phyloP scores from a whole-genome alignment of 2,113 vertebrate species.

The Microcebus griseorufus region DNA sequence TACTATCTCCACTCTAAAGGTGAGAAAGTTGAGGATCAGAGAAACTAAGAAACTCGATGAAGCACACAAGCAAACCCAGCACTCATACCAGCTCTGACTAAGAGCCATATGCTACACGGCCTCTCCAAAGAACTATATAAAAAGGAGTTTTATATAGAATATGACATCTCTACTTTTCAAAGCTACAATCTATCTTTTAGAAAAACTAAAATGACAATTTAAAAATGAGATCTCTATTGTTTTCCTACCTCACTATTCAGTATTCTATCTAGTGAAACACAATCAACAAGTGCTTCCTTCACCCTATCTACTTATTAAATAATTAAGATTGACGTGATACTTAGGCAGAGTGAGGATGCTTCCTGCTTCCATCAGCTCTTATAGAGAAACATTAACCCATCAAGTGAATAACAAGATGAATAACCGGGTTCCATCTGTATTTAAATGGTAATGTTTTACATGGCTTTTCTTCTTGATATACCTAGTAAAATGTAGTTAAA shows the following conservation, averaged over 20 bases:
- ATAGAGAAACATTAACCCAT: background rate
- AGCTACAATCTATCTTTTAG: background rate
- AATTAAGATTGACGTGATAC: conserved; percentile 1
- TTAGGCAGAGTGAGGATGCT: background rate
- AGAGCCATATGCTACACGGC: conserved; percentile 36
- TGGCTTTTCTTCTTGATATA: background rate
- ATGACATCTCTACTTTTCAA: background rate
- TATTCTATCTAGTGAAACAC: background rate
- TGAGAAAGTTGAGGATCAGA: background rate
- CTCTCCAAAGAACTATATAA: conserved; percentile 36
- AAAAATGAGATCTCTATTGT: background rate
- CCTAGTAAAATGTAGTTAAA: background rate
- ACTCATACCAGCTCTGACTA: conserved; percentile 34
- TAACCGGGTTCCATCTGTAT: background rate
- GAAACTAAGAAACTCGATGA: background rate
- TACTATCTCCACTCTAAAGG: background rate
- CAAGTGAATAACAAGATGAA: background rate
- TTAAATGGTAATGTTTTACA: conserved; percentile 9
- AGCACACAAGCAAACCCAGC: conserved; percentile 19
- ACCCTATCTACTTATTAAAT: conserved; percentile 20
- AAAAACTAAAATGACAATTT: conserved; percentile 11
- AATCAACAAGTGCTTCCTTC: background rate
- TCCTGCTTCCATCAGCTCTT: background rate
- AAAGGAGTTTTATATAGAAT: conserved; percentile 58
- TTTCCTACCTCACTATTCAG: conserved; percentile 13